Conservation (phyloP, 2,113 vertebrate genomes). For the Coracopsis vasa region DNA sequence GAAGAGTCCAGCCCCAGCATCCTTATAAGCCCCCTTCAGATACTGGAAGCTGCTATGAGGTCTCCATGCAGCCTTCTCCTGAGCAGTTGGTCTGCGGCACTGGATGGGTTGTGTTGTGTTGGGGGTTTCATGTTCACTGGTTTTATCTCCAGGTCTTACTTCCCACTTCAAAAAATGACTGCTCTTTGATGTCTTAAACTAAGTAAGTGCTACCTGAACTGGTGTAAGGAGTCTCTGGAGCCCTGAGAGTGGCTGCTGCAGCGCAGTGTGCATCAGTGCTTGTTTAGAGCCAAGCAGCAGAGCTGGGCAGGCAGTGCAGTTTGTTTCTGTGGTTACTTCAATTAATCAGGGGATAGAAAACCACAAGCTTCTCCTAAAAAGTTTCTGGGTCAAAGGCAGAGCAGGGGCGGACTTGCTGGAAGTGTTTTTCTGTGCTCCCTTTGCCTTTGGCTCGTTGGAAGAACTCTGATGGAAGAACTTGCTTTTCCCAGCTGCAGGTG, state of each 20-base stretch:
- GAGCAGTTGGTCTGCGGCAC: no score
- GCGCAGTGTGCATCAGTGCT: not conserved
- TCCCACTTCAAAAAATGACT: not conserved
- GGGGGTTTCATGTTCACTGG: not conserved
- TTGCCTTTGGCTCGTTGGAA: not conserved
- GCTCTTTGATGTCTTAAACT: not conserved
- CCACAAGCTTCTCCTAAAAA: not conserved
- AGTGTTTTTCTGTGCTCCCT: not conserved
- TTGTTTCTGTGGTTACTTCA: not conserved
- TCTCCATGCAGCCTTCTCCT: no score
- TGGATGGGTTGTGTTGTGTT: not conserved
- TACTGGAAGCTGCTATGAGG: no score
- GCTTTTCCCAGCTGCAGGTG: not conserved
- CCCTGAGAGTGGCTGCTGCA: not conserved
- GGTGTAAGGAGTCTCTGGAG: not conserved
- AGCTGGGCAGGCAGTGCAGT: not conserved
- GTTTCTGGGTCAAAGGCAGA: not conserved
- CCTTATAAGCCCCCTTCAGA: no score
- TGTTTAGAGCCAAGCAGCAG: not conserved
- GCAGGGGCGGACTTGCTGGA: not conserved
- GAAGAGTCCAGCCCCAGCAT: no score
- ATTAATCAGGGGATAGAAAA: not conserved
- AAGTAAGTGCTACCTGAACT: not conserved
- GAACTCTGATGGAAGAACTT: not conserved
- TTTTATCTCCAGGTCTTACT: not conserved